Conservation (phyloP, 2,888 invertebrate species). For the Agriopis marginaria region DNA sequence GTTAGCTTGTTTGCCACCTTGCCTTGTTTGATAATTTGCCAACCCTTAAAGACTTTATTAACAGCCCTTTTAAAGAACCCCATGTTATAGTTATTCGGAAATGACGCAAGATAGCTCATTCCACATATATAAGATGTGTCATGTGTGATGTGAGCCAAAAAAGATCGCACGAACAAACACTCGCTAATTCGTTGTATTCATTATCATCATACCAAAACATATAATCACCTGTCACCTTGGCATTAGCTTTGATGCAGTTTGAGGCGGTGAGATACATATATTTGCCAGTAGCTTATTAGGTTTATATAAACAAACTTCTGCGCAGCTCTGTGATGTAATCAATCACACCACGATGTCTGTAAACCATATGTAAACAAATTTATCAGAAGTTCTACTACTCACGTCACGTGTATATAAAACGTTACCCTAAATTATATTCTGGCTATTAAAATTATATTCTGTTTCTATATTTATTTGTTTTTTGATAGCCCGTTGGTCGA, state of each 20-base stretch:
- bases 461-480: too few species aligned
- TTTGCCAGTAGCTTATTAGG: neutral
- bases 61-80: too few species aligned
- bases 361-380: neutral
- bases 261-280: neutral
- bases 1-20: too few species aligned
- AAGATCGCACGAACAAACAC: too few species aligned
- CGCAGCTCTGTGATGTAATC: neutral
- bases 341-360: constrained; percentile 6
- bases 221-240: neutral
- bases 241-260: constrained; percentile 2
- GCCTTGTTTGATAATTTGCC: too few species aligned
- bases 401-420: neutral
- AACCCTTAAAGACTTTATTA: too few species aligned
- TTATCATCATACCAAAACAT: neutral
- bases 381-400: neutral
- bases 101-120: too few species aligned
- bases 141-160: too few species aligned
- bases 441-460: neutral
- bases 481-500: too few species aligned
- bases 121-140: too few species aligned
- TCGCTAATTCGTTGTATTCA: neutral
- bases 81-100: too few species aligned
- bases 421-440: neutral
- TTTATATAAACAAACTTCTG: neutral